Percentiles rank a stretch among this genome's conserved stretches.
Evolutionary conservation across 1,140 invertebrate genomes (phyloP).

Genomic region (Coboldia fuscipes): DNA sequence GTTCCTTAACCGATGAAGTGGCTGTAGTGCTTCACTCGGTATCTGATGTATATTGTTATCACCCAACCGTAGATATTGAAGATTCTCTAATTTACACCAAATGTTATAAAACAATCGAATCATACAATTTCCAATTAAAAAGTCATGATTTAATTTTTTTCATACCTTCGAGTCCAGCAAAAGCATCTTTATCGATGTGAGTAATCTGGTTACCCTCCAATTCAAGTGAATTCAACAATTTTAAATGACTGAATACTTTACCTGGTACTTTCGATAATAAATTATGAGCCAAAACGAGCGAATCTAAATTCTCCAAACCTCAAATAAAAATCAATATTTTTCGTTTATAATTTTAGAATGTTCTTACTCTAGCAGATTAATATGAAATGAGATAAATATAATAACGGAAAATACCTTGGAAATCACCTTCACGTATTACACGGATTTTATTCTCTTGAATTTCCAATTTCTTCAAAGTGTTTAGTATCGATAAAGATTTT

Average conservation of each 20-base stretch:
- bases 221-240: constrained; percentile 60
- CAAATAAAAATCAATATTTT: constrained; percentile 8
- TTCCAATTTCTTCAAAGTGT: constrained; percentile 63
- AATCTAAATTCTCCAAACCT: constrained; percentile 61
- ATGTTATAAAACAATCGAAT: constrained; percentile 5
- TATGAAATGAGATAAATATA: background rate
- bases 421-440: constrained; percentile 56
- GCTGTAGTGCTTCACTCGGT: constrained; percentile 56
- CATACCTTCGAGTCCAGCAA: constrained; percentile 65
- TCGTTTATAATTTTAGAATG: constrained; percentile 1
- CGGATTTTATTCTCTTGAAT: constrained; percentile 68
- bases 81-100: constrained; percentile 57
- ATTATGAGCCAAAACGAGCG: constrained; percentile 65
- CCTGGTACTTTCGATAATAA: constrained; percentile 50
- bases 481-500: constrained; percentile 46
- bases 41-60: constrained; percentile 68
- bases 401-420: constrained; percentile 38
- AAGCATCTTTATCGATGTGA: constrained; percentile 58
- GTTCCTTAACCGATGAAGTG: constrained; percentile 63
- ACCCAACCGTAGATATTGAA: constrained; percentile 69
- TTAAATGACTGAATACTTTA: constrained; percentile 57
- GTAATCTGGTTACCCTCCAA: constrained; percentile 66
- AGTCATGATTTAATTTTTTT: background rate
- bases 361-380: background rate
- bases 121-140: background rate